A percentile compares a stretch with the other conserved stretches of the same genome.
phyloP scores from a whole-genome alignment of 2,888 invertebrate species.

The Troides oblongomaculatus region DNA sequence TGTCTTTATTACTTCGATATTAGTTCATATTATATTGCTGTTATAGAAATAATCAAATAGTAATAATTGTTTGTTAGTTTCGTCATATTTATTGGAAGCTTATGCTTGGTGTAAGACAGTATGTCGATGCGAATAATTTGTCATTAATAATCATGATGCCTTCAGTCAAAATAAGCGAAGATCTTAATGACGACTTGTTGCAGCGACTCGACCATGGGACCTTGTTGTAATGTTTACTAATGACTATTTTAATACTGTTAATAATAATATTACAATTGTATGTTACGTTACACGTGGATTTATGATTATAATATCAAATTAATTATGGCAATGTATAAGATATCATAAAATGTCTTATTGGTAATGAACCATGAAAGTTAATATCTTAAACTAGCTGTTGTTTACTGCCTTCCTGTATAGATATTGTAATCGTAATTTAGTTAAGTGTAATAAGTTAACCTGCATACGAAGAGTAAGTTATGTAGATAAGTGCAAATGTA shows the following conservation, averaged over 20 bases:
- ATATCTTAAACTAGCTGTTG: neutral
- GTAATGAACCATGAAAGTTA: neutral
- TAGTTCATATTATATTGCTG: neutral
- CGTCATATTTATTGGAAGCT: constrained; percentile 1
- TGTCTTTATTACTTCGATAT: neutral
- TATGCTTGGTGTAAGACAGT: constrained; percentile 45
- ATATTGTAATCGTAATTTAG: neutral
- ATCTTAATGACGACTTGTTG: constrained; percentile 71
- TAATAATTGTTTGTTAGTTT: neutral
- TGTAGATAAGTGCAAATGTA: no score
- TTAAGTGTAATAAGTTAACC: neutral
- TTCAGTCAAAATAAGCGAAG: constrained; percentile 2
- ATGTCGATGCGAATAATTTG: constrained; percentile 72
- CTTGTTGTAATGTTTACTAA: constrained; percentile 29
- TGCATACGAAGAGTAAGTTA: no score
- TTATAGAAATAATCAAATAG: constrained; percentile 1
- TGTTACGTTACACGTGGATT: neutral
- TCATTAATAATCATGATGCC: constrained; percentile 47
- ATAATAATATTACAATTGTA: constrained; percentile 24
- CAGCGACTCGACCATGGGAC: constrained; percentile 59
- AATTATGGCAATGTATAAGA: no score
- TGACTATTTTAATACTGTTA: constrained; percentile 40
- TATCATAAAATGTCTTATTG: no score
- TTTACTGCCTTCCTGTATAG: neutral
- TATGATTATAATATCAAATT: neutral